These are phyloP conservation scores for Oxyura jamaicensis DNA, from an alignment of 2,113 vertebrate genomes.

Conservation along the genomic window DNA sequence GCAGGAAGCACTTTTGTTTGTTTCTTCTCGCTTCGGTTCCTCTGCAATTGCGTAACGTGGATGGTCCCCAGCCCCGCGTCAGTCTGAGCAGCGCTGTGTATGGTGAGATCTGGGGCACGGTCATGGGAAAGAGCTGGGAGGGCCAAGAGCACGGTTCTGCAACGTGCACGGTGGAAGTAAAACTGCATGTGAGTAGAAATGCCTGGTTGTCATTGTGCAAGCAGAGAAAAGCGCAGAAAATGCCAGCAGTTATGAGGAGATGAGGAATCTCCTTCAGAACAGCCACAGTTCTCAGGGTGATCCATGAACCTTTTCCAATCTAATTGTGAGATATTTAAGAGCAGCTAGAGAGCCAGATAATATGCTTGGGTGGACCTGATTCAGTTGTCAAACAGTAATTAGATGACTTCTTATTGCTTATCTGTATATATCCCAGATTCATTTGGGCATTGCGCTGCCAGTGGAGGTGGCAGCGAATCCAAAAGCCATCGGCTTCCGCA, in stretches of 20 bases:
- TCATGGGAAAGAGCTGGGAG: not conserved
- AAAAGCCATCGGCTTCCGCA: fast-evolving
- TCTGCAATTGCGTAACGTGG: not conserved
- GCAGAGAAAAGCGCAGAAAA: not conserved
- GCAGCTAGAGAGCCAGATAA: not conserved
- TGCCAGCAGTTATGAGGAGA: not conserved
- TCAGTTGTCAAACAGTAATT: not conserved
- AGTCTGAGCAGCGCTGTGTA: fast-evolving
- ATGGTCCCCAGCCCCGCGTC: fast-evolving
- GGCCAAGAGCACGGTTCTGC: not conserved
- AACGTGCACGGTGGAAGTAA: not conserved
- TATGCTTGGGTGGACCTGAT: not conserved
- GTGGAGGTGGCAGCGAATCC: not conserved
- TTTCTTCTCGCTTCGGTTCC: not conserved
- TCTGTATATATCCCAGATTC: not conserved
- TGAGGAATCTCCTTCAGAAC: not conserved
- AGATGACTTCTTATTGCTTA: not conserved
- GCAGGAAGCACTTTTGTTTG: not conserved
- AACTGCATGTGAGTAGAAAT: not conserved
- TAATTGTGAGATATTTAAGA: not conserved
- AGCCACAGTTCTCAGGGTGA: not conserved
- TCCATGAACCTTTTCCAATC: not conserved
- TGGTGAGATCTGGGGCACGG: fast-evolving
- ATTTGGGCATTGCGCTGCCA: too few relatives aligned
- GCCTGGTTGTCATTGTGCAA: not conserved